phyloP scores from a whole-genome alignment of 2,113 vertebrate genomes.

The Malurus cyaneus region DNA sequence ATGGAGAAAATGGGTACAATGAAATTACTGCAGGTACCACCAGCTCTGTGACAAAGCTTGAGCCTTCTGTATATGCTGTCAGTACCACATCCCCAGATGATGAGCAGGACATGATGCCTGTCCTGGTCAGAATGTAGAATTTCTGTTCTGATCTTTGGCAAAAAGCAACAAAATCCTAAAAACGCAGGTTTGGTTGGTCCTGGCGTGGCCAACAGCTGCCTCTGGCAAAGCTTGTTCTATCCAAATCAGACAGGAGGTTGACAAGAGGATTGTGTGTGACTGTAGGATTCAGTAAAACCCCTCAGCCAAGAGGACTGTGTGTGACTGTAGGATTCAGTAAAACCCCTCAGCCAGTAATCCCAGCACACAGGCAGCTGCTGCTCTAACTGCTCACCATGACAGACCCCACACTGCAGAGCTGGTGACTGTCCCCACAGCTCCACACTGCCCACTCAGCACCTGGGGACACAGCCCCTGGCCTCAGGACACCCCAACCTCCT shows the following conservation, averaged over 20 bases:
- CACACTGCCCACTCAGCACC: neutral
- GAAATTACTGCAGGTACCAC: neutral
- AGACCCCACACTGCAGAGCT: neutral
- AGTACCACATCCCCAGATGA: neutral
- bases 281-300: neutral
- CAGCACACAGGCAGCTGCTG: neutral
- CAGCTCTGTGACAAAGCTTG: neutral
- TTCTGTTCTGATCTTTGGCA: neutral
- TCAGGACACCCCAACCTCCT: neutral
- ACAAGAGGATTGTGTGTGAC: neutral
- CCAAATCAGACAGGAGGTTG: neutral
- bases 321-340: rapidly evolving
- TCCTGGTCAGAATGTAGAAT: neutral
- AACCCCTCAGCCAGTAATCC: neutral
- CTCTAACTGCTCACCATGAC: neutral
- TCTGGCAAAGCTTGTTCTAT: neutral
- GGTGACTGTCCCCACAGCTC: neutral
- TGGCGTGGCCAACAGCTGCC: neutral
- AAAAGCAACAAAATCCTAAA: neutral
- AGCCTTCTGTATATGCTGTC: neutral
- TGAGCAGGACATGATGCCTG: neutral
- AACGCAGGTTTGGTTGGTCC: neutral
- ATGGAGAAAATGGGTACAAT: neutral
- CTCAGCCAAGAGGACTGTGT: neutral
- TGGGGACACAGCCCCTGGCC: neutral